These are phyloP conservation scores for Limanda limanda DNA, from an alignment of 2,113 vertebrate species.

Conservation along the genomic window DNA sequence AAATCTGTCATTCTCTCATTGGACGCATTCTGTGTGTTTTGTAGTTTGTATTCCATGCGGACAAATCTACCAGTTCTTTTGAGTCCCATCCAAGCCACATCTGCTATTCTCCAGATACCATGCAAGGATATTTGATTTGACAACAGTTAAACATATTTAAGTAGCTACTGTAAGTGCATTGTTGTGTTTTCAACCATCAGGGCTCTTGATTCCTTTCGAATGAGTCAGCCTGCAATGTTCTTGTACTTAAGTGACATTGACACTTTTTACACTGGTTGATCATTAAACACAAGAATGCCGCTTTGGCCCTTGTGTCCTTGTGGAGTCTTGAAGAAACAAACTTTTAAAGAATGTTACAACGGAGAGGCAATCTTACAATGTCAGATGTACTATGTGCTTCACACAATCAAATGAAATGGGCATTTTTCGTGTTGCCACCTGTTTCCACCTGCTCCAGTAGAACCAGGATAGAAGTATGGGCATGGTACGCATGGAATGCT, in stretches of 20 bases:
- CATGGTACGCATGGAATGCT: not conserved
- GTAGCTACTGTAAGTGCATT: not conserved
- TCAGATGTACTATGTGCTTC: not conserved
- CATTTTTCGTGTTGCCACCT: conserved; percentile 18
- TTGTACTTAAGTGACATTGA: not conserved
- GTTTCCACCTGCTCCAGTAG: conserved; percentile 2
- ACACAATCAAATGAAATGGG: not conserved
- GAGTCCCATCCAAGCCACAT: too few relatives aligned
- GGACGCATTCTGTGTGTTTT: not conserved
- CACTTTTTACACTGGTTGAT: conserved; percentile 36
- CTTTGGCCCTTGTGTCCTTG: conserved; percentile 32
- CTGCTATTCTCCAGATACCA: not conserved
- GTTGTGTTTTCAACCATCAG: not conserved
- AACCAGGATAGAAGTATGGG: not conserved
- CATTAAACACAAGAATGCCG: conserved; percentile 48
- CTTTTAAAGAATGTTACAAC: not conserved
- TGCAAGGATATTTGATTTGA: not conserved
- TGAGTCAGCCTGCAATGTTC: not conserved
- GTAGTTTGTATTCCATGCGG: too few relatives aligned
- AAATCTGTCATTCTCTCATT: not conserved
- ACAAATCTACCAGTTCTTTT: too few relatives aligned
- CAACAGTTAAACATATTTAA: not conserved
- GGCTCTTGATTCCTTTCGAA: not conserved
- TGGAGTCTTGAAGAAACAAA: conserved; percentile 13
- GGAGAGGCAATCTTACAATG: conserved; percentile 36